A percentile compares a stretch with the other conserved stretches of the same genome.
phyloP scores from a whole-genome alignment of 2,888 invertebrate genomes.

The Cephus pygmeus region DNA sequence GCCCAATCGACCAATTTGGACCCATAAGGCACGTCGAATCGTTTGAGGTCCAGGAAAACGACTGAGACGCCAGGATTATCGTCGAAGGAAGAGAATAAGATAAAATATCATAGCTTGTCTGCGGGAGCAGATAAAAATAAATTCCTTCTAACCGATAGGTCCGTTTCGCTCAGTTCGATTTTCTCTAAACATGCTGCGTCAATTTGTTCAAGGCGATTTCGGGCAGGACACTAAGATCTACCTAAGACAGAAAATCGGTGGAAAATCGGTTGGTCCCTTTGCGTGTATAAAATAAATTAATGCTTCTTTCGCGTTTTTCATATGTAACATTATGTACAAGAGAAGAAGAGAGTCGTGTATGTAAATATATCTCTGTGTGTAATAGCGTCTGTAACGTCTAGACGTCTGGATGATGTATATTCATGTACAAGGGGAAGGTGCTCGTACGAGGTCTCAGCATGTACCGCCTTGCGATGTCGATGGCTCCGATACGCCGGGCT shows the following conservation, averaged over 20 bases:
- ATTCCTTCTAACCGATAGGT: not conserved
- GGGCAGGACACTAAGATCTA: slow-evolving; percentile 62
- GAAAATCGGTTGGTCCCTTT: slow-evolving; percentile 66
- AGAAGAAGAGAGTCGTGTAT: slow-evolving; percentile 22
- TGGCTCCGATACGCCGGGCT: not conserved
- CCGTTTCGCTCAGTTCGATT: not conserved
- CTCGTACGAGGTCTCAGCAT: not conserved
- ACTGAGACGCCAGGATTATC: not conserved
- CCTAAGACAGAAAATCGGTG: slow-evolving; percentile 65
- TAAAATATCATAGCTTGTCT: not conserved
- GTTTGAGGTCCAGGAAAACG: slow-evolving; percentile 10
- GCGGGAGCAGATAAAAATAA: not conserved
- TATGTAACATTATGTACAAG: slow-evolving; percentile 45
- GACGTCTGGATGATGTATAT: not conserved
- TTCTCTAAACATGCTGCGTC: slow-evolving; percentile 22
- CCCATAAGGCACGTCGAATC: slow-evolving; percentile 60
- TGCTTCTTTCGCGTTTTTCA: slow-evolving; percentile 51
- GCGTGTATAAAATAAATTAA: slow-evolving; percentile 63
- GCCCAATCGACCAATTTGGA: slow-evolving; percentile 65
- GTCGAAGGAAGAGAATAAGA: not conserved
- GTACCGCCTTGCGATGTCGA: not conserved
- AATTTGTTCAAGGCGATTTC: slow-evolving; percentile 56
- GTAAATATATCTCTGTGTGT: not conserved
- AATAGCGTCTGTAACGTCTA: not conserved
- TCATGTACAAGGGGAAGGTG: not conserved